A percentile compares a stretch with the other conserved stretches of the same genome.
phyloP scores from a whole-genome alignment of 2,113 vertebrate genomes.

The Phoenicopterus ruber region DNA sequence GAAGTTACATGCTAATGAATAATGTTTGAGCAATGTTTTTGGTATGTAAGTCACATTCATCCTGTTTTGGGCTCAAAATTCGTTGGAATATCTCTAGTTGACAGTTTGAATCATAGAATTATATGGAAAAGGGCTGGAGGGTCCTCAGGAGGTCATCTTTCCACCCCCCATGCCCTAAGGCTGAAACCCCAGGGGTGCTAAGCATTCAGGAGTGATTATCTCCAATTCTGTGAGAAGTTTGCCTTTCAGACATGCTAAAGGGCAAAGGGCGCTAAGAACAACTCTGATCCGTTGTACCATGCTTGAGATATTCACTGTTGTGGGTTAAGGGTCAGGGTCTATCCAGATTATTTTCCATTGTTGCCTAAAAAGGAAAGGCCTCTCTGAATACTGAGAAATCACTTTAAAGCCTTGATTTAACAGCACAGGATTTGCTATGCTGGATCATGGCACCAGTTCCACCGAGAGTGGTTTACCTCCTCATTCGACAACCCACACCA shows the following conservation, averaged over 20 bases:
- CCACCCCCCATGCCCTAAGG: neutral
- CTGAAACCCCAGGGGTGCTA: conserved; percentile 39
- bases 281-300: conserved; percentile 61
- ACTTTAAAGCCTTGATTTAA: conserved; percentile 40
- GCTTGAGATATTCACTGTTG: conserved; percentile 47
- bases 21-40: neutral
- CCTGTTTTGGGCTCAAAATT: neutral
- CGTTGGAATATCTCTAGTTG: neutral
- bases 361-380: conserved; percentile 21
- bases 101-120: neutral
- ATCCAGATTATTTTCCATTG: conserved; percentile 53
- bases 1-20: neutral
- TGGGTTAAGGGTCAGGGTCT: conserved; percentile 62
- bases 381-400: conserved; percentile 20
- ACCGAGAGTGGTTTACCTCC: neutral
- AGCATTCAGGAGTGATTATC: conserved; percentile 60
- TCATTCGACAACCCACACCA: neutral
- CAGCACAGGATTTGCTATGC: conserved; percentile 40
- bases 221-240: conserved; percentile 54
- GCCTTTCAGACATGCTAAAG: conserved; percentile 59
- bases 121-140: neutral
- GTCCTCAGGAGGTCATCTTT: conserved; percentile 21
- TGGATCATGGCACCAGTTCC: neutral
- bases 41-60: neutral
- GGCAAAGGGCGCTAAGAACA: conserved; percentile 61